Evolutionary conservation across 2,113 vertebrate species (phyloP).

Genomic region (Atractosteus spatula): DNA sequence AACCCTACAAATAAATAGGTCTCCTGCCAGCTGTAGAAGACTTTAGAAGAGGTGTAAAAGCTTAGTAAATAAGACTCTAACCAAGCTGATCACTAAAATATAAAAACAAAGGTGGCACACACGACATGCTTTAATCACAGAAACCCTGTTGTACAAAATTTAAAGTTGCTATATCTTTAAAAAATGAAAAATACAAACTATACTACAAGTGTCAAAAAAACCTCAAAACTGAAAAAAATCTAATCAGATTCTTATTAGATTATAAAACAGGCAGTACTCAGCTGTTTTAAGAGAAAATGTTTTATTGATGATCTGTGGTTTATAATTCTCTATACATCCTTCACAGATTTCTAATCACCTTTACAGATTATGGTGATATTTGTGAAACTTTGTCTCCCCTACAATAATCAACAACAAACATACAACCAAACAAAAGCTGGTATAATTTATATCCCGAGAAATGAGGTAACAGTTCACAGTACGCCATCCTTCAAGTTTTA

Average conservation of each 20-base stretch:
- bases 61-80: too few relatives aligned
- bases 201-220: neutral
- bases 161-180: neutral
- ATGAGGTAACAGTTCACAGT: constrained; percentile 99
- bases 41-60: too few relatives aligned
- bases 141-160: neutral
- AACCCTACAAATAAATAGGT: too few relatives aligned
- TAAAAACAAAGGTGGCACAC: too few relatives aligned
- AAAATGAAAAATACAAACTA: too few relatives aligned
- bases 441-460: constrained; percentile 85
- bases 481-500: constrained; percentile 92
- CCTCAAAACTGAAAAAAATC: neutral
- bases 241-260: constrained; percentile 9
- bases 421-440: constrained; percentile 57
- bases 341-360: constrained; percentile 78
- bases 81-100: too few relatives aligned
- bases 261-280: constrained; percentile 68
- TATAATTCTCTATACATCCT: constrained; percentile 87
- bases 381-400: constrained; percentile 70
- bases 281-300: constrained; percentile 80
- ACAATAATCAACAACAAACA: constrained; percentile 52
- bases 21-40: too few relatives aligned
- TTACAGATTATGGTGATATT: constrained; percentile 74
- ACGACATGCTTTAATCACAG: too few relatives aligned
- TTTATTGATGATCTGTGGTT: constrained; percentile 90